Base-by-base conservation (phyloP, 2,888 invertebrate genomes). In the Scrobipalpa costella region DNA sequence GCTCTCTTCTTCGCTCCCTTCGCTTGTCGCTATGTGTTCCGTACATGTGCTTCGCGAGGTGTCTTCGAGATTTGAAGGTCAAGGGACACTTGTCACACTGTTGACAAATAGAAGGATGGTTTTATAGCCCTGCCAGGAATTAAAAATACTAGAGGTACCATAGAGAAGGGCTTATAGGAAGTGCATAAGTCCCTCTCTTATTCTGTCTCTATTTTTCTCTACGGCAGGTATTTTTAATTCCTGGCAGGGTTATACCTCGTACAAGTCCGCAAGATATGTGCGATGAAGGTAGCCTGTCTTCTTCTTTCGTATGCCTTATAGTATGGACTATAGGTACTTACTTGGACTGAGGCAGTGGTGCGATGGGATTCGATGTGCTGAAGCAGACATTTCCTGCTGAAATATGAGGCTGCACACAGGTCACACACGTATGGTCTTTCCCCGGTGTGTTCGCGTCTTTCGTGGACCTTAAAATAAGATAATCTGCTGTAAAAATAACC, bases 341-440 rank as follows among this genome's bases (percentile, higher is more conserved):
- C 73, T 69, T 71, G 70, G 11, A 71, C 64, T 8, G 64, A 58
- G 7, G 64, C 66, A 2, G 47, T 63, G 7, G 64, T 52, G 2
- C 64, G 21, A 55, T 79, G 79, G 7, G 67, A 66, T 58, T 73
- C 75, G 0, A 77, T 57, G 47, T 79, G 79, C 47, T 79, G 78
- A 0, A 77, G 34, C 8, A 79, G 64, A 55, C 77, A 76, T 2
- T 70, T 63, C 6, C 78, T 66, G 36, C 72, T 76, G 64, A 69
- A 68, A 61, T 73, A 79, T 0, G 76, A 64, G 0, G 76, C 71
- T 0, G 61, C 69, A 44, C 79, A 79, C 1, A 63, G 7, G 44
- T 69, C 70, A 52, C 73, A 73, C 7, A 67, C 63, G 63, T 47
- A 73, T 1, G 73, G 73, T 0, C 71, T 58, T 49, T 69, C 71